Percentiles rank a stretch among this genome's conserved stretches.
Conservation (phyloP, 2,888 invertebrate genomes). For the Lycaena phlaeas region DNA sequence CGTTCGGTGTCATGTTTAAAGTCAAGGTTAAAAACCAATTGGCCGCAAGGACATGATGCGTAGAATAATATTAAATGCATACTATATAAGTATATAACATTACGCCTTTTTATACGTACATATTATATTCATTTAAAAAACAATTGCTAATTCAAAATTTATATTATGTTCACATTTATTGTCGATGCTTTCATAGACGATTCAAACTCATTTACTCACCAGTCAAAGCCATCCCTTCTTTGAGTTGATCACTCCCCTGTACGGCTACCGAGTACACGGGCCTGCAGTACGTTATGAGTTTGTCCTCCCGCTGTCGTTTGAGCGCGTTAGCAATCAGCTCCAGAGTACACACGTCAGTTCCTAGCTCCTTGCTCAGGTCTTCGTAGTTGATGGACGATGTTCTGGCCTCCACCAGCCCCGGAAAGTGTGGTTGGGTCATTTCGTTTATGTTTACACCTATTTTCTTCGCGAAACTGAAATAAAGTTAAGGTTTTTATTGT, state of each 20-base stretch:
- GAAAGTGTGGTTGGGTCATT: conserved; percentile 50
- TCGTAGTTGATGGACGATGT: conserved; percentile 29
- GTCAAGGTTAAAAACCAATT: too few species aligned
- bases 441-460: conserved; percentile 54
- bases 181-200: too few species aligned
- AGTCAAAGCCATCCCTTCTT: conserved; percentile 73
- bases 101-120: too few species aligned
- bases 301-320: conserved; percentile 81
- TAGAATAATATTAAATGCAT: too few species aligned
- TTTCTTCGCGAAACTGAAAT: conserved; percentile 47
- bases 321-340: conserved; percentile 83
- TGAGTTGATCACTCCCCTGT: conserved; percentile 78
- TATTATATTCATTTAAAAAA: too few species aligned
- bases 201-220: too few species aligned
- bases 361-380: conserved; percentile 54
- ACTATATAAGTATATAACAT: too few species aligned
- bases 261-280: conserved; percentile 85
- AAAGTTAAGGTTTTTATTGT: neutral
- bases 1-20: too few species aligned
- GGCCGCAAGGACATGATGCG: too few species aligned
- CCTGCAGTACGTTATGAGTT: conserved; percentile 75
- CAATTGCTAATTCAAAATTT: too few species aligned
- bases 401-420: conserved; percentile 38
- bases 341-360: conserved; percentile 75
- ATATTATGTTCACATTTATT: too few species aligned